Conservation (phyloP, 2,797 vertebrate species). For the Notamacropus eugenii region DNA sequence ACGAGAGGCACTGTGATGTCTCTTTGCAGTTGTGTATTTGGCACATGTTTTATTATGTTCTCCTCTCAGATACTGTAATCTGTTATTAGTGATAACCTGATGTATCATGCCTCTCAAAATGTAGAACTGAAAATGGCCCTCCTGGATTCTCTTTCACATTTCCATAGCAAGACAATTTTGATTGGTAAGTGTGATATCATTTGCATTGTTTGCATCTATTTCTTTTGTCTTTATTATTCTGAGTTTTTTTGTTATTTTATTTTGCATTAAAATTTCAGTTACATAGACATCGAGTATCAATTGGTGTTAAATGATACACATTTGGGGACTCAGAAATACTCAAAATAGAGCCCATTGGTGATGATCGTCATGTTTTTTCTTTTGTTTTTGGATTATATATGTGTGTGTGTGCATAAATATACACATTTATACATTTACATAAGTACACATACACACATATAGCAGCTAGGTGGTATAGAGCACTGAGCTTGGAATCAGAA, state of each 20-base stretch:
- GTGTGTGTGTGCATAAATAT: background rate
- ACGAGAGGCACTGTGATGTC: background rate
- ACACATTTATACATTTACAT: too few species aligned
- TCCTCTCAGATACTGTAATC: background rate
- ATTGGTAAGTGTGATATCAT: background rate
- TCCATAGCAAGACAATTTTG: background rate
- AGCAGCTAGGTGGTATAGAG: too few species aligned
- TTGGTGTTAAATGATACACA: background rate
- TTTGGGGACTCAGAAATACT: background rate
- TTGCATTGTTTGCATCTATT: background rate
- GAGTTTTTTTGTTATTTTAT: background rate
- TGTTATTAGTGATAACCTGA: background rate
- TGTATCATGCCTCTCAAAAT: background rate
- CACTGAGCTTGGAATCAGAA: background rate
- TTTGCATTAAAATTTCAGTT: background rate
- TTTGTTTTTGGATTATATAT: background rate
- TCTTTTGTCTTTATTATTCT: background rate
- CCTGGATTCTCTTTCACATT: background rate
- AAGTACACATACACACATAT: background rate
- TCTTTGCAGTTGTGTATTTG: background rate
- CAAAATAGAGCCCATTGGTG: background rate
- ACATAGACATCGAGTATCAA: background rate
- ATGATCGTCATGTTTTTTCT: background rate
- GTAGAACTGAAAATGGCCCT: background rate
- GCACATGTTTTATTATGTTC: background rate